Evolutionary conservation across 2,888 invertebrate species (phyloP).

Genomic region (Lottia scabra): DNA sequence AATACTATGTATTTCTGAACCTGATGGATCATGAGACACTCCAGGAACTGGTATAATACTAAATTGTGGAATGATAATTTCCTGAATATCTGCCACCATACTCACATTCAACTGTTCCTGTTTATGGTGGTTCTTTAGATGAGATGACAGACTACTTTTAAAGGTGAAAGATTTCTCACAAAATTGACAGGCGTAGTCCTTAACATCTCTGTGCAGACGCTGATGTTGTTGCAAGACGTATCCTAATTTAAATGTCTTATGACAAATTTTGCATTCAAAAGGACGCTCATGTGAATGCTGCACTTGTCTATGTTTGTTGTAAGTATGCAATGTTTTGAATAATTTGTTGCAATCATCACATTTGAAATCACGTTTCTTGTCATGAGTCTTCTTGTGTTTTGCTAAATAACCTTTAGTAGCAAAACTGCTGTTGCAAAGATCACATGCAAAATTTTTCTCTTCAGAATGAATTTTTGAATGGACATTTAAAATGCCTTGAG

Average conservation of each 20-base stretch:
- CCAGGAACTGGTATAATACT: no score
- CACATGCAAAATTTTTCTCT: background rate
- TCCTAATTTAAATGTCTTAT: background rate
- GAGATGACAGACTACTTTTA: background rate
- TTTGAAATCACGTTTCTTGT: background rate
- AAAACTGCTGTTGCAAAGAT: background rate
- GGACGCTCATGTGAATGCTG: background rate
- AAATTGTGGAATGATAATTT: background rate
- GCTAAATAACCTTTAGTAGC: background rate
- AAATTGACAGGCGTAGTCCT: background rate
- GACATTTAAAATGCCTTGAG: background rate
- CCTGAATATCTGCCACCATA: background rate
- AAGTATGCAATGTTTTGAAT: background rate
- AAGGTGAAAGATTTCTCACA: background rate
- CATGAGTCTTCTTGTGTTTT: background rate
- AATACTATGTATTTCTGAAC: no score
- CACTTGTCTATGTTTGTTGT: background rate
- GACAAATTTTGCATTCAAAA: background rate
- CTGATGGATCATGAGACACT: no score
- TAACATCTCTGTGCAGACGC: background rate
- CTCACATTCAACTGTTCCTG: background rate
- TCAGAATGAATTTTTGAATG: background rate
- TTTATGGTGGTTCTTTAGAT: background rate
- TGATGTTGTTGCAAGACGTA: background rate
- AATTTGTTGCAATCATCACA: background rate